Conservation (phyloP, 2,888 invertebrate species). For the Bembecia ichneumoniformis region DNA sequence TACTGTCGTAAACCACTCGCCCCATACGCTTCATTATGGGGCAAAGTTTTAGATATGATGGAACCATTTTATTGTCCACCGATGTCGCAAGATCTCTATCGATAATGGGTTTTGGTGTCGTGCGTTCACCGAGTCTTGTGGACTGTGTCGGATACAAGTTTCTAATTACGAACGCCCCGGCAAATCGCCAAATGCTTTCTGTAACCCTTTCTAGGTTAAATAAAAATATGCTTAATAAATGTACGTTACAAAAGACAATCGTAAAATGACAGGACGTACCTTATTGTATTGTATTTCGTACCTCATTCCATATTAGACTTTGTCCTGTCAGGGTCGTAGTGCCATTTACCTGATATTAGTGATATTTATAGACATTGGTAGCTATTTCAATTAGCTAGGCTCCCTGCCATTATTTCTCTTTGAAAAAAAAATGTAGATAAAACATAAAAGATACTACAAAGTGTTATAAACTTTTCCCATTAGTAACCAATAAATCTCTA, state of each 20-base stretch:
- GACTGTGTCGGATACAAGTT: neutral
- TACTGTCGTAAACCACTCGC: constrained; percentile 70
- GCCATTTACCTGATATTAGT: too few species aligned
- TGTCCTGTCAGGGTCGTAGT: too few species aligned
- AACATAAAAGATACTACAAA: neutral
- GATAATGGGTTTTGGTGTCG: constrained; percentile 59
- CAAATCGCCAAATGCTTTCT: neutral
- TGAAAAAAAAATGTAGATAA: too few species aligned
- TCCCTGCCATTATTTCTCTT: too few species aligned
- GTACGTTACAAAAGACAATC: too few species aligned
- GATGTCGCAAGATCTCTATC: constrained; percentile 70
- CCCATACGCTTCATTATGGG: constrained; percentile 73
- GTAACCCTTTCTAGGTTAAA: too few species aligned
- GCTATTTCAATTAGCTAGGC: too few species aligned
- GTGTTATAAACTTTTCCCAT: neutral
- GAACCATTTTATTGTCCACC: constrained; percentile 70
- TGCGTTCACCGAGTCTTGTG: neutral
- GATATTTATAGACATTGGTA: too few species aligned
- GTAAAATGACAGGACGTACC: too few species aligned
- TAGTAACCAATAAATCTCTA: neutral
- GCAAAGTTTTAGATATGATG: constrained; percentile 72
- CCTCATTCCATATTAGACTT: too few species aligned
- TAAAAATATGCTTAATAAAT: too few species aligned
- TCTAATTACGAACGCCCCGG: neutral
- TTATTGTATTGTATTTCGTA: too few species aligned